These are phyloP conservation scores for Pseudoatta argentina DNA, from an alignment of 1,140 invertebrate species.

Conservation along the genomic window DNA sequence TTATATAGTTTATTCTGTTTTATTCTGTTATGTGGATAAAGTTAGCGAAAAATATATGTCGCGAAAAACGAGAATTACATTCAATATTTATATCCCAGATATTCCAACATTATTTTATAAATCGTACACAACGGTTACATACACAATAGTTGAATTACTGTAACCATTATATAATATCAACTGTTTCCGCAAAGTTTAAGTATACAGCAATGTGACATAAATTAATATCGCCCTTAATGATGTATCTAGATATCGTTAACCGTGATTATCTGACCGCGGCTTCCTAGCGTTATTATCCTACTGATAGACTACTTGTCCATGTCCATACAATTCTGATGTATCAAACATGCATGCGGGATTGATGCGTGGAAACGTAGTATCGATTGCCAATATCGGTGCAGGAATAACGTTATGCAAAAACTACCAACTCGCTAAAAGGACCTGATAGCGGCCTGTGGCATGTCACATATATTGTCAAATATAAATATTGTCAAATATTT, in stretches of 20 bases:
- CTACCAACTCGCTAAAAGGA: slow-evolving; percentile 9
- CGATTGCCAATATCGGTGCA: slow-evolving; percentile 25
- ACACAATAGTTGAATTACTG: not conserved
- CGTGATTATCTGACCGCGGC: not conserved
- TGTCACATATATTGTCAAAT: slow-evolving; percentile 12
- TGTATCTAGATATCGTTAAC: slow-evolving; percentile 23
- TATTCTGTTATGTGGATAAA: not conserved
- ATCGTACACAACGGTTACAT: not conserved
- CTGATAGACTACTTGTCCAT: slow-evolving; percentile 43
- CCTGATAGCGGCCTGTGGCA: not conserved
- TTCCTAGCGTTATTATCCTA: slow-evolving; percentile 11
- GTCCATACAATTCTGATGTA: slow-evolving; percentile 15
- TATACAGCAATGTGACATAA: not conserved
- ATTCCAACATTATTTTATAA: not conserved
- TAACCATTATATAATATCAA: not conserved
- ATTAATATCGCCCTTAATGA: slow-evolving; percentile 27
- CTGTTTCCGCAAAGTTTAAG: not conserved
- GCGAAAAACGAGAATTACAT: not conserved
- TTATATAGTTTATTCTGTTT: not conserved
- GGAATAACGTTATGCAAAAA: slow-evolving; percentile 22
- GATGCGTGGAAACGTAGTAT: slow-evolving; percentile 17
- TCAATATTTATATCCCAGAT: no score
- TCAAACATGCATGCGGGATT: slow-evolving; percentile 38
- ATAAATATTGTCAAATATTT: not conserved
- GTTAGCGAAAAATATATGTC: not conserved